Percentiles rank a stretch among this genome's conserved stretches.
Evolutionary conservation across 2,797 vertebrate species (phyloP).

Genomic region (Pachyuromys duprasi): DNA sequence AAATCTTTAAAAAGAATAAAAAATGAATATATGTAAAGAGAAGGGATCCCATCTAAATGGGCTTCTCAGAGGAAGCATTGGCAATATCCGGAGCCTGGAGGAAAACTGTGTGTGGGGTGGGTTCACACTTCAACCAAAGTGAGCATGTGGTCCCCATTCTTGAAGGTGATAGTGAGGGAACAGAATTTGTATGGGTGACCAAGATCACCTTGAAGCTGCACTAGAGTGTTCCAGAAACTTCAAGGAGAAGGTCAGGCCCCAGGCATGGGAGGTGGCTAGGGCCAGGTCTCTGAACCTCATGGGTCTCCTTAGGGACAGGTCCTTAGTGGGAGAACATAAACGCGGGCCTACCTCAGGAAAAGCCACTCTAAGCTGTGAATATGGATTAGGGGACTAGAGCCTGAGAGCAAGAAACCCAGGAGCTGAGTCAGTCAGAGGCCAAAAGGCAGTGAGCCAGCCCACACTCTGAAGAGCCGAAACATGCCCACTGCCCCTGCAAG

Average conservation of each 20-base stretch:
- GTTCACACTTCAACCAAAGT: neutral
- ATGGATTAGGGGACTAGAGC: neutral
- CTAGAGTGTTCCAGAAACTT: slow-evolving; percentile 3
- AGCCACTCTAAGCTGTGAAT: too few relatives aligned
- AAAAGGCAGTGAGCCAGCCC: neutral
- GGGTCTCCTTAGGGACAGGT: neutral
- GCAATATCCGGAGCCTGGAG: neutral
- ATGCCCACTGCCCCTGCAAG: neutral
- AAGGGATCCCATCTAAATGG: neutral
- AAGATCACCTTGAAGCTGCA: neutral
- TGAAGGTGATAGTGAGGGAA: neutral
- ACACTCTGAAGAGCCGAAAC: neutral
- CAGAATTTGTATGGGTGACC: neutral
- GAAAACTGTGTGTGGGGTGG: neutral
- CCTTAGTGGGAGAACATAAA: neutral
- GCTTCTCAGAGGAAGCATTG: neutral
- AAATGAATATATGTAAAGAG: neutral
- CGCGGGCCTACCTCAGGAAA: neutral
- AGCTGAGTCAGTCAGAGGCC: neutral
- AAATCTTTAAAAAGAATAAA: too few relatives aligned
- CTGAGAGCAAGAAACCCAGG: neutral
- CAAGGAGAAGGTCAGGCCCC: neutral
- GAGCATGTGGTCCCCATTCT: neutral
- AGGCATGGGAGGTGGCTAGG: neutral
- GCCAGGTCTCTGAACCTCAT: neutral